Percentiles rank a stretch among this genome's conserved stretches.
Evolutionary conservation across 2,797 vertebrate species (phyloP).

Genomic region (Hirundo rustica): DNA sequence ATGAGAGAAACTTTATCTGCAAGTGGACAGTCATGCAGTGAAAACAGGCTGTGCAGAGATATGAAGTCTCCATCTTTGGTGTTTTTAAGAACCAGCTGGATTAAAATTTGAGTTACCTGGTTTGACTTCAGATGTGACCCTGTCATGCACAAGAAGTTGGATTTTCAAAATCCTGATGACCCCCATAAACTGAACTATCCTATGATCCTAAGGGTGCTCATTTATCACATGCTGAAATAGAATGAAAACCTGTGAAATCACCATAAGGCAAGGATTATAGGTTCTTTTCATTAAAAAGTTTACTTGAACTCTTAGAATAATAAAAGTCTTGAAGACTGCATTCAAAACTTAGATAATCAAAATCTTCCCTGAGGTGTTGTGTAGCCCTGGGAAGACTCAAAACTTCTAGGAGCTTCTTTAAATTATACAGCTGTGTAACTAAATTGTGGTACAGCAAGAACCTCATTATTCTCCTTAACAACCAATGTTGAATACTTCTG

Average conservation of each 20-base stretch:
- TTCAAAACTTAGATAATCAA: neutral
- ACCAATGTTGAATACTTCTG: neutral
- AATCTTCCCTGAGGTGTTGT: neutral
- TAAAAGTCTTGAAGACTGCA: neutral
- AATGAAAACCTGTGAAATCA: neutral
- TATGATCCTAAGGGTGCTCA: neutral
- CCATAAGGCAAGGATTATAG: neutral
- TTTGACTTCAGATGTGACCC: neutral
- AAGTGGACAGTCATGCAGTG: neutral
- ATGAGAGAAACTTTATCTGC: neutral
- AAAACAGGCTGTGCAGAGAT: neutral
- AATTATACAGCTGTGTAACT: neutral
- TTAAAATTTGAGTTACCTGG: neutral
- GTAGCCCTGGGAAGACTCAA: neutral
- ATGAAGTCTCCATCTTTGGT: neutral
- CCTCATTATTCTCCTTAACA: neutral
- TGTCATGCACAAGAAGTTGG: neutral
- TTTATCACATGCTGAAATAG: neutral
- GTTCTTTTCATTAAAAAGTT: neutral
- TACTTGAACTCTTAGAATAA: neutral
- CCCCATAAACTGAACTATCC: neutral
- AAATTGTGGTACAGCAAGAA: neutral
- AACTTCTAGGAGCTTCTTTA: neutral
- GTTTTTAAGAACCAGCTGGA: neutral
- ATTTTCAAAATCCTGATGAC: neutral